Evolutionary conservation across 2,113 vertebrate genomes (phyloP).

Genomic region (Mirounga angustirostris): DNA sequence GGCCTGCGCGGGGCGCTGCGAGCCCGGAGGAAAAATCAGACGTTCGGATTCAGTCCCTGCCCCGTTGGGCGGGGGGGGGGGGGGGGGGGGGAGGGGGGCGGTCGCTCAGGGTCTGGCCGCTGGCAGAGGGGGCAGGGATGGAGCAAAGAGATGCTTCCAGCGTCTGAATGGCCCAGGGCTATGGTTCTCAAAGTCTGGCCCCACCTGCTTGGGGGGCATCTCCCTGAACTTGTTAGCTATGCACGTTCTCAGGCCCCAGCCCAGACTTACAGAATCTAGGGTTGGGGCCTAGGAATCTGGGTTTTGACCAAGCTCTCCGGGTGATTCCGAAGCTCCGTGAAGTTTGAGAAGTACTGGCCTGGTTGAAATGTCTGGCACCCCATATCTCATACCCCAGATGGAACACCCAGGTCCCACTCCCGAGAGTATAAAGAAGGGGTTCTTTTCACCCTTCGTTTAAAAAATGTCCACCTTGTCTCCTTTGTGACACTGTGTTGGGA

Average conservation of each 20-base stretch:
- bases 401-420: background rate
- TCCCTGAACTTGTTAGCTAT: background rate
- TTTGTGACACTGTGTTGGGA: too few relatives aligned
- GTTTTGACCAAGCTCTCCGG: background rate
- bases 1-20: background rate
- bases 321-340: accelerated
- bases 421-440: background rate
- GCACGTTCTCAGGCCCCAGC: background rate
- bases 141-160: accelerated
- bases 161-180: background rate
- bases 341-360: background rate
- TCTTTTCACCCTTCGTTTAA: background rate
- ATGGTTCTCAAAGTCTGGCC: background rate
- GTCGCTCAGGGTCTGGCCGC: background rate
- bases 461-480: background rate
- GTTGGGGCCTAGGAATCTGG: background rate
- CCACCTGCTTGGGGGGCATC: accelerated
- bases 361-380: background rate
- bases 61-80: background rate
- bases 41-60: background rate
- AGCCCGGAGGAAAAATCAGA: background rate
- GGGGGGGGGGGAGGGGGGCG: background rate
- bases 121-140: accelerated
- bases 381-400: too few relatives aligned
- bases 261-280: background rate